These are phyloP conservation scores for Papilio aristodemus DNA, from an alignment of 1,140 invertebrate species.

Conservation along the genomic window DNA sequence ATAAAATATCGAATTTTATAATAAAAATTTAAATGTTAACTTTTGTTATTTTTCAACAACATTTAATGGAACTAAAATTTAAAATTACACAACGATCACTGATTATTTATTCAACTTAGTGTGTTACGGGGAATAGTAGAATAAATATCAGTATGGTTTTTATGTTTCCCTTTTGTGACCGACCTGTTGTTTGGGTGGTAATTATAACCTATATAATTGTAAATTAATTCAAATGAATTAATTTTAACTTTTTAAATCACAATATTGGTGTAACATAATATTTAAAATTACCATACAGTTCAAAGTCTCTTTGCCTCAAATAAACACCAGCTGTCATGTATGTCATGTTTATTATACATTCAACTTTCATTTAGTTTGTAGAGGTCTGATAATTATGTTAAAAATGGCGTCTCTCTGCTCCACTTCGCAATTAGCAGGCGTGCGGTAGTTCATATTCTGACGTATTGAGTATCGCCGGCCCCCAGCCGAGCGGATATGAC, in stretches of 20 bases:
- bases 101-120: background rate
- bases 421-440: constrained; percentile 28
- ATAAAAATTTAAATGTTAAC: no score
- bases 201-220: no score
- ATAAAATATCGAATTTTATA: no score
- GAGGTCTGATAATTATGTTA: background rate
- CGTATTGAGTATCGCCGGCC: constrained; percentile 37
- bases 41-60: no score
- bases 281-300: no score
- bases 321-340: background rate
- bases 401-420: background rate
- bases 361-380: background rate
- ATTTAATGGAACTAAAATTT: no score
- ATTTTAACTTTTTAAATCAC: no score
- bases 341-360: background rate
- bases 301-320: background rate
- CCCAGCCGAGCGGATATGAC: constrained; percentile 45
- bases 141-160: background rate
- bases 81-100: background rate
- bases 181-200: no score
- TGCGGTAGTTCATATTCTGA: constrained; percentile 32
- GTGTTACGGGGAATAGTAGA: background rate
- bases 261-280: no score
- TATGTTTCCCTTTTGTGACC: background rate
- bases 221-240: no score